phyloP scores from a whole-genome alignment of 2,113 vertebrate species.

The Zosterops japonicus region DNA sequence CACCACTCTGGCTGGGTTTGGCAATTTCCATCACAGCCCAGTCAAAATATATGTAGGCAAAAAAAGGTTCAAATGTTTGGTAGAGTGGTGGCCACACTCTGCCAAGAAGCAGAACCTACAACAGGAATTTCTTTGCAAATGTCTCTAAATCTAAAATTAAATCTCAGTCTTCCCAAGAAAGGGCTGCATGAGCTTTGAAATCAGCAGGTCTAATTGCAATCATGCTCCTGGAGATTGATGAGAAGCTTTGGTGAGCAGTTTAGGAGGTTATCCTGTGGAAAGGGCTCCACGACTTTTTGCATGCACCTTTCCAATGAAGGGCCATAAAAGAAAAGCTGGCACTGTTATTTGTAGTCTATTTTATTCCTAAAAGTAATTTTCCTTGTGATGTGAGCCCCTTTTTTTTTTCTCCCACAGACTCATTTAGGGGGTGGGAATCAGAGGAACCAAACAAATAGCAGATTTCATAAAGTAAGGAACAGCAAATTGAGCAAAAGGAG shows the following conservation, averaged over 20 bases:
- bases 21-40: not conserved
- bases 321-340: not conserved
- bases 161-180: not conserved
- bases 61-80: not conserved
- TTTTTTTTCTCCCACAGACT: slow-evolving; percentile 7
- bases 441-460: slow-evolving; percentile 56
- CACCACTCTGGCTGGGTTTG: rapidly evolving
- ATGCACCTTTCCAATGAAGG: not conserved
- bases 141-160: not conserved
- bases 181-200: not conserved
- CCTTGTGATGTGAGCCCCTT: not conserved
- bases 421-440: not conserved
- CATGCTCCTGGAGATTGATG: not conserved
- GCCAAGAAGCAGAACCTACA: not conserved
- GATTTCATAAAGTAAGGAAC: slow-evolving; percentile 63
- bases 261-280: not conserved
- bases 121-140: not conserved
- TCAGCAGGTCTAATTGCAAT: not conserved
- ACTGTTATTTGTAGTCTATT: not conserved
- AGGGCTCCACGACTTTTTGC: not conserved
- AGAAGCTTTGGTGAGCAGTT: not conserved
- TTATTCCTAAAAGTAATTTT: slow-evolving; percentile 39
- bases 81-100: rapidly evolving
- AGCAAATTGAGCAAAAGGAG: slow-evolving; percentile 70
- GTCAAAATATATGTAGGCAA: not conserved